Base-by-base conservation (phyloP, 2,888 invertebrate genomes). In the Drosophila engyochracea region DNA sequence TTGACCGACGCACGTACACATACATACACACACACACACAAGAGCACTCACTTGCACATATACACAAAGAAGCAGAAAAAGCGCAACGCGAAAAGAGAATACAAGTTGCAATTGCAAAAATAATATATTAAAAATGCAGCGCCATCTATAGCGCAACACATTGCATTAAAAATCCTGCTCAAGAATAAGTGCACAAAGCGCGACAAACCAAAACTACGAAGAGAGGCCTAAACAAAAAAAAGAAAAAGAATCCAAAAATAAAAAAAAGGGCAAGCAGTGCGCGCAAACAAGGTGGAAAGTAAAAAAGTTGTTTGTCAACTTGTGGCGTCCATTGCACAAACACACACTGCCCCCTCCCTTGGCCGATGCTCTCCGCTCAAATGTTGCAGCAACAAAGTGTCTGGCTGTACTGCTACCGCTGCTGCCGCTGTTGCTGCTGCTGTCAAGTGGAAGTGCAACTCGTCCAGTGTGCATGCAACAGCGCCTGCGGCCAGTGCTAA, bases 271-370 rank as follows among this genome's bases (percentile, higher is more conserved):
- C 80, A 74, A 74, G 70, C 80, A 80, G 73, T 74, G 81, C 63
- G 84, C 84, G 65, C 89, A 82, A 80, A 81, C 88, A 88, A 84
- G 85, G 87, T 87, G 84, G 79, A 83, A 87, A 83, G 81, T 84
- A 89, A 91, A 92, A 91, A 92, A 92, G 92, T 92, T 91, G 92
- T 92, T 93, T 93, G 93, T 93, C 93, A 91, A 92, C 92, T 92
- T 91, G 92, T 93, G 89, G 92, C 82, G 82, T 84, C 82, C 80
- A 80, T 83, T 80, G 80, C 81, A 83, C 76, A 82, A 63, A 67
- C 64, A 51, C 52, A 28, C 19, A 31, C 16, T 35, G n/a, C n/a
- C 60, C 39, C 37, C 33, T 28, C 39, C 58, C 41, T 22, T 33
- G 30, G 37, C 59, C 47, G 10, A 55, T 31, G 47, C 60, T 28